A percentile compares a stretch with the other conserved stretches of the same genome.
Conservation (phyloP, 2,888 invertebrate genomes). For the Cepaea hortensis region DNA sequence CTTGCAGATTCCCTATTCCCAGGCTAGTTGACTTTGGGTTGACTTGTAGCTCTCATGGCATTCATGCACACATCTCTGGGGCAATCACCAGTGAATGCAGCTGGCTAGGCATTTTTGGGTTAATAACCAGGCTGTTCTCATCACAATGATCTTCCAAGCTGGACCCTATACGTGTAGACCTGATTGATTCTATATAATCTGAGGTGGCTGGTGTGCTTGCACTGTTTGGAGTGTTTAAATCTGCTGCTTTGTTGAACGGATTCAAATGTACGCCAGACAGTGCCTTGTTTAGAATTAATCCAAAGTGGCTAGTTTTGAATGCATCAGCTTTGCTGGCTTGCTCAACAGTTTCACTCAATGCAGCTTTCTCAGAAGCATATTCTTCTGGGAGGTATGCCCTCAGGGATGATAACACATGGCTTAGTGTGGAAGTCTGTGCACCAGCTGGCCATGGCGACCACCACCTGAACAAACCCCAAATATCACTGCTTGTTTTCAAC, state of each 20-base stretch:
- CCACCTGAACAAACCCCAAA: neutral
- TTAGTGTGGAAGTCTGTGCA: neutral
- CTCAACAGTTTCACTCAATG: neutral
- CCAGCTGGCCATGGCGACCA: neutral
- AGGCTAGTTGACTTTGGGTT: neutral
- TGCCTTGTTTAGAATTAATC: neutral
- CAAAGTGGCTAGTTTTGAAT: neutral
- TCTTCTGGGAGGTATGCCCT: neutral
- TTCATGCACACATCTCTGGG: constrained; percentile 32
- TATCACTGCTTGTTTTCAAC: too few relatives aligned
- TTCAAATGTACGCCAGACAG: neutral
- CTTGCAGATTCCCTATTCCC: too few relatives aligned
- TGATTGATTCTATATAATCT: neutral
- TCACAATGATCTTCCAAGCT: constrained; percentile 11
- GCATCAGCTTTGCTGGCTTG: neutral
- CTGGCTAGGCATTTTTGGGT: constrained; percentile 20
- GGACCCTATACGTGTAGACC: constrained; percentile 9
- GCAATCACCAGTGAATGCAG: constrained; percentile 4
- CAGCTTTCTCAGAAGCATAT: neutral
- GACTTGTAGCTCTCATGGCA: neutral
- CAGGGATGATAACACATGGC: neutral
- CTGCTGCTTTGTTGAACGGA: neutral
- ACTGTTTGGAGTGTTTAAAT: neutral
- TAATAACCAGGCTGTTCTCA: constrained; percentile 17
- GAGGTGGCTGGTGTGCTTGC: neutral